phyloP scores from a whole-genome alignment of 2,113 vertebrate species.

The Arvicanthis niloticus region DNA sequence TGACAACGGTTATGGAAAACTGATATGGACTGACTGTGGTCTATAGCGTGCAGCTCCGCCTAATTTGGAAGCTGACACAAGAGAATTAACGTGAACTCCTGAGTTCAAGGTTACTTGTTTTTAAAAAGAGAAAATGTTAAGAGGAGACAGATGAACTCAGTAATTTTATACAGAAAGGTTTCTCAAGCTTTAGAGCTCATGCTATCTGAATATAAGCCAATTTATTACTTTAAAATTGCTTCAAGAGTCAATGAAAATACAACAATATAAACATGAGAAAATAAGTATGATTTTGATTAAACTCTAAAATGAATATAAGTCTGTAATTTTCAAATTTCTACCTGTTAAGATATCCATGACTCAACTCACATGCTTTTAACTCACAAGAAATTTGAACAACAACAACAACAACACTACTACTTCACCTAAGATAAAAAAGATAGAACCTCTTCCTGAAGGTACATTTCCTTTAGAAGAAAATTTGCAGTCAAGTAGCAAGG shows the following conservation, averaged over 20 bases:
- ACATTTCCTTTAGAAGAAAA: conserved; percentile 32
- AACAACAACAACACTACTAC: not conserved
- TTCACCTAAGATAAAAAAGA: not conserved
- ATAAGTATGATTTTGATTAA: not conserved
- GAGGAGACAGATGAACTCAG: not conserved
- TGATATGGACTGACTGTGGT: not conserved
- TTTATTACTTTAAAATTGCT: conserved; percentile 10
- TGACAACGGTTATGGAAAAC: not conserved
- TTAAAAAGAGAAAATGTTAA: not conserved
- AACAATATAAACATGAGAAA: conserved; percentile 31
- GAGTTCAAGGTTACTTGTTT: not conserved
- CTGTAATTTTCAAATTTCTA: conserved; percentile 29
- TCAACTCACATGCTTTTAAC: not conserved
- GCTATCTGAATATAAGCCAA: not conserved
- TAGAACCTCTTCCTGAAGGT: conserved; percentile 20
- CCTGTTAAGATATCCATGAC: conserved; percentile 26
- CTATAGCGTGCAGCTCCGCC: not conserved
- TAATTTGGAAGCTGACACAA: not conserved
- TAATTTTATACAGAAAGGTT: conserved; percentile 30
- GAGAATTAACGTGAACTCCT: not conserved
- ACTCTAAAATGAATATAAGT: conserved; percentile 21
- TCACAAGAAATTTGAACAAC: conserved; percentile 46
- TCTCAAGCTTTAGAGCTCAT: conserved; percentile 3
- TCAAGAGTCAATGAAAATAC: not conserved
- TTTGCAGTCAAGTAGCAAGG: not conserved